Evolutionary conservation across 2,797 vertebrate species (phyloP).

Genomic region (Mallotus villosus): DNA sequence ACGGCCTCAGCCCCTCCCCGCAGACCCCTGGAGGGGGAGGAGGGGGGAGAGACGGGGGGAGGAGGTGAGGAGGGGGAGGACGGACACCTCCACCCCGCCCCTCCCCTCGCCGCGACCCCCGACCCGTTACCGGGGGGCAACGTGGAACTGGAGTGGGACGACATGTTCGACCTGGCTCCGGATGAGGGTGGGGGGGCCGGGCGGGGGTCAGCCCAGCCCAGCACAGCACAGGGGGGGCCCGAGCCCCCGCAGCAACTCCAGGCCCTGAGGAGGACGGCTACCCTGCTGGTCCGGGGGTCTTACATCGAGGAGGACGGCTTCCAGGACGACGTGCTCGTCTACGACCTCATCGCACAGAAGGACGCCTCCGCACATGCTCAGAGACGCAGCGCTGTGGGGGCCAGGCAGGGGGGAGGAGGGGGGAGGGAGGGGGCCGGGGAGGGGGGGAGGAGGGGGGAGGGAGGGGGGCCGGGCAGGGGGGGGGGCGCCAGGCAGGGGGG

Average conservation of each 20-base stretch:
- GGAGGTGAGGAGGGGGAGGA: neutral
- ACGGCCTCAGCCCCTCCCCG: constrained; percentile 81
- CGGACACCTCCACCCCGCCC: constrained; percentile 37
- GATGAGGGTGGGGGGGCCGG: constrained; percentile 60
- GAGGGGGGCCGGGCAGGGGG: too few species aligned
- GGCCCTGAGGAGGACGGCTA: constrained; percentile 88
- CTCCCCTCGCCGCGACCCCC: constrained; percentile 26
- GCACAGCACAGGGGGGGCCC: constrained; percentile 52
- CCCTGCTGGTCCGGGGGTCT: constrained; percentile 83
- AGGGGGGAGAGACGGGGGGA: neutral
- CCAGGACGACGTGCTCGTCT: constrained; percentile 91
- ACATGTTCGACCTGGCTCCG: constrained; percentile 83
- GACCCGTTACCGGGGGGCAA: constrained; percentile 56
- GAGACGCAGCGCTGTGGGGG: neutral
- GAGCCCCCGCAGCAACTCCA: constrained; percentile 87
- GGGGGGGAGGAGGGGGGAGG: too few species aligned
- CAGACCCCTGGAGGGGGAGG: constrained; percentile 41
- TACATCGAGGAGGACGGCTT: constrained; percentile 94
- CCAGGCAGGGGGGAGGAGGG: too few species aligned
- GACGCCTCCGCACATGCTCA: constrained; percentile 63
- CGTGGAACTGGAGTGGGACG: constrained; percentile 93
- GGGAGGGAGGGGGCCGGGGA: too few species aligned
- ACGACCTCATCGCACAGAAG: constrained; percentile 85
- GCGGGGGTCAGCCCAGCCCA: constrained; percentile 48
- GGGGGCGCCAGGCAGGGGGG: too few species aligned